Evolutionary conservation across 2,113 vertebrate species (phyloP).

Genomic region (Charina bottae): DNA sequence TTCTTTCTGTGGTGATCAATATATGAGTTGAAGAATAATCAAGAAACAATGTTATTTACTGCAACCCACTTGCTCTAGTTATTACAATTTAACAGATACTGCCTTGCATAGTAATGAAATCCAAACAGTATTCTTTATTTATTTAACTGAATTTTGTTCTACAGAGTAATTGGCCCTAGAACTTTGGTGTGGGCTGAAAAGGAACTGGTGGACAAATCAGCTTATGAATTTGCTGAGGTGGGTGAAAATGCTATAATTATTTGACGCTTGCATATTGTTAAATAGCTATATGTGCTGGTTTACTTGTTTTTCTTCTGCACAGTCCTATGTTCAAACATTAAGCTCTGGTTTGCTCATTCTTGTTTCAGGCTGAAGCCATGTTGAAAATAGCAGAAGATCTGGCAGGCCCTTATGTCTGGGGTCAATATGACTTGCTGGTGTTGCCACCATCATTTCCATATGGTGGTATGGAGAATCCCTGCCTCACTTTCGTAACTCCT

Average conservation of each 20-base stretch:
- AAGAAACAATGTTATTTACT: not conserved
- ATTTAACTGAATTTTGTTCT: slow-evolving; percentile 51
- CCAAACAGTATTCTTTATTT: not conserved
- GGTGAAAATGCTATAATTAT: slow-evolving; percentile 47
- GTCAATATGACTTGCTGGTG: slow-evolving; percentile 92
- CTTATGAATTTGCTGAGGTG: slow-evolving; percentile 94
- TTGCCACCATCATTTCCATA: slow-evolving; percentile 96
- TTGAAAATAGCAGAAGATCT: slow-evolving; percentile 90
- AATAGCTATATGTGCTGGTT: not conserved
- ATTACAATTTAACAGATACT: not conserved
- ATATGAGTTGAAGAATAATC: not conserved
- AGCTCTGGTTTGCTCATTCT: slow-evolving; percentile 29
- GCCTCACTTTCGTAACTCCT: slow-evolving; percentile 94
- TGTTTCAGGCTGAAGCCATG: slow-evolving; percentile 91
- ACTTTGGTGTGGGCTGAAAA: slow-evolving; percentile 95
- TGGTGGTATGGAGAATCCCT: slow-evolving; percentile 98
- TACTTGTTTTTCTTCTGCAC: not conserved
- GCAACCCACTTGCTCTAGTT: not conserved
- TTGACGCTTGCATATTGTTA: not conserved
- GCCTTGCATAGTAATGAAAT: not conserved
- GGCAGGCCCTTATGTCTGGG: slow-evolving; percentile 94
- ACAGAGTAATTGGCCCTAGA: slow-evolving; percentile 91
- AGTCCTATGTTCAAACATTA: slow-evolving; percentile 1
- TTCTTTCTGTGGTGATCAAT: not conserved
- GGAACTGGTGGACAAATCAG: slow-evolving; percentile 89